A percentile compares a stretch with the other conserved stretches of the same genome.
These are phyloP conservation scores for Dexiosoma caninum DNA, from an alignment of 2,888 invertebrate species.

Conservation along the genomic window DNA sequence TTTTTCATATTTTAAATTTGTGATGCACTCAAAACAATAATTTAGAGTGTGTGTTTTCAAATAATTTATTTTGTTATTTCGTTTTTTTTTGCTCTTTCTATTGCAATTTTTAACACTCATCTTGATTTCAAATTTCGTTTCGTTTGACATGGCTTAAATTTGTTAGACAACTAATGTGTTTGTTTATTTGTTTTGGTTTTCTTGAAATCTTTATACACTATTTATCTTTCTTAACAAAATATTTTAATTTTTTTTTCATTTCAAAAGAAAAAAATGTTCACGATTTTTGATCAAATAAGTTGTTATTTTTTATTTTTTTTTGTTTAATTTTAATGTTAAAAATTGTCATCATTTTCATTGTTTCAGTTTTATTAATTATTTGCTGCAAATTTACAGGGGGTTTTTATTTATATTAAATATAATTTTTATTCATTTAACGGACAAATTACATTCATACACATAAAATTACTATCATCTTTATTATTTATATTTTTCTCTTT, in stretches of 20 bases:
- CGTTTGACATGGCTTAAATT: constrained; percentile 31
- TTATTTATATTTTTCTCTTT: constrained; percentile 2
- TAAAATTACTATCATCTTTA: constrained; percentile 46
- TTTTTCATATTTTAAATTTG: constrained; percentile 13
- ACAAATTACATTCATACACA: constrained; percentile 73
- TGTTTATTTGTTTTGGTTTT: constrained; percentile 67
- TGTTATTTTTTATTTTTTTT: constrained; percentile 38
- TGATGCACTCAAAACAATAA: constrained; percentile 48
- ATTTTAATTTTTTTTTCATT: constrained; percentile 67
- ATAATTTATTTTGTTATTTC: constrained; percentile 41
- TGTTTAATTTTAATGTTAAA: constrained; percentile 64
- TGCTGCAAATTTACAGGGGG: constrained; percentile 69
- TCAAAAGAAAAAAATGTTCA: constrained; percentile 19
- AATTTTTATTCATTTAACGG: constrained; percentile 66
- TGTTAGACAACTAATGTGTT: constrained; percentile 57
- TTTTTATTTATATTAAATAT: constrained; percentile 8
- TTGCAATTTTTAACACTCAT: constrained; percentile 49
- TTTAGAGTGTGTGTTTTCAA: constrained; percentile 35
- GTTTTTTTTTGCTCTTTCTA: neutral
- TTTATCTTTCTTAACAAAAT: constrained; percentile 70
- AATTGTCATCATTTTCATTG: constrained; percentile 64
- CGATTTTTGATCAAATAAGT: constrained; percentile 55
- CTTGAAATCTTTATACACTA: constrained; percentile 70
- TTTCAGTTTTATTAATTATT: constrained; percentile 61
- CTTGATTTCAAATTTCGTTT: constrained; percentile 6